Conservation (phyloP, 2,888 invertebrate genomes). For the Dolichomitus sp. region DNA sequence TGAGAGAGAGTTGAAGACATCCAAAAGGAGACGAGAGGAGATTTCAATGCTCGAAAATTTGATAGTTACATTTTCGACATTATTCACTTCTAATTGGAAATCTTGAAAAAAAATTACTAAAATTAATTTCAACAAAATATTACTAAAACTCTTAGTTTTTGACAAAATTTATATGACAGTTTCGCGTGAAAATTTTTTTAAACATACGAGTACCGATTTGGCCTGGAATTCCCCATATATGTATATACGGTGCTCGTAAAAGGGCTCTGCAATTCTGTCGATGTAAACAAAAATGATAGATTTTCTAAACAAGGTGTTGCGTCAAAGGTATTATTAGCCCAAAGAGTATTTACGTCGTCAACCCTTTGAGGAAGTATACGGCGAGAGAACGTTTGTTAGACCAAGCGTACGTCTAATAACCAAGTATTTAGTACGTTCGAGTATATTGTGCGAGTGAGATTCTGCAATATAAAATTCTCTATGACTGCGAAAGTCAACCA, state of each 20-base stretch:
- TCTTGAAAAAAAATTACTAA: no score
- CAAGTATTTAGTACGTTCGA: constrained; percentile 35
- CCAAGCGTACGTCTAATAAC: constrained; percentile 38
- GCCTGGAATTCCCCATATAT: not conserved
- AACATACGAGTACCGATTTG: not conserved
- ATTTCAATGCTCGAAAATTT: no score
- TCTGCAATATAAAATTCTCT: constrained; percentile 46
- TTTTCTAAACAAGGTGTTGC: constrained; percentile 36
- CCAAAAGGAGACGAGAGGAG: no score
- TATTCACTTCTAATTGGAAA: no score
- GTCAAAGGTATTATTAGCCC: constrained; percentile 37
- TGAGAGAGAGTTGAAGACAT: no score
- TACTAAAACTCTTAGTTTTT: no score
- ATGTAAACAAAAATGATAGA: constrained; percentile 25
- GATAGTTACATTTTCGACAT: no score
- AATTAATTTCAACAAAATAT: no score
- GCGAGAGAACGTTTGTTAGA: constrained; percentile 4
- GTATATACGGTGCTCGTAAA: not conserved
- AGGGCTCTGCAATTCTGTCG: constrained; percentile 28
- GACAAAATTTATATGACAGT: no score
- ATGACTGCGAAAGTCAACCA: constrained; percentile 49
- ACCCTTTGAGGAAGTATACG: constrained; percentile 45
- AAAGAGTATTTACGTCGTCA: constrained; percentile 57
- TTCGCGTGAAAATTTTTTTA: no score
- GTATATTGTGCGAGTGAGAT: constrained; percentile 42